These are phyloP conservation scores for Pristiophorus japonicus DNA, from an alignment of 2,113 vertebrate species.

Conservation along the genomic window DNA sequence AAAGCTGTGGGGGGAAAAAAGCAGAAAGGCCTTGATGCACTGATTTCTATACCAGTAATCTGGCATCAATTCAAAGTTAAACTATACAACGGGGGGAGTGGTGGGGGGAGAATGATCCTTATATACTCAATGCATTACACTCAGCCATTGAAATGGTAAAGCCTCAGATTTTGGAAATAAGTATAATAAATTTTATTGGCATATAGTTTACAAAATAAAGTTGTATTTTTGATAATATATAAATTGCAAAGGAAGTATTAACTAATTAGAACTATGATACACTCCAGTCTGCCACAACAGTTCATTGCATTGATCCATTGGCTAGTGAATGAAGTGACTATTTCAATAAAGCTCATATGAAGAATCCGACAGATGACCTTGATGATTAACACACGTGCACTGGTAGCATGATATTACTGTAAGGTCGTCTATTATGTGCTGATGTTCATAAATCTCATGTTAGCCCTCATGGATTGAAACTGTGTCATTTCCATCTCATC, in stretches of 20 bases:
- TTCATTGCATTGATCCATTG: constrained; percentile 21
- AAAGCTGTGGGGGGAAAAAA: neutral
- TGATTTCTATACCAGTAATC: neutral
- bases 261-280: constrained; percentile 4
- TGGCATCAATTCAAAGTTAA: too few species aligned
- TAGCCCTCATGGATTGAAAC: neutral
- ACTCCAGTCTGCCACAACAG: neutral
- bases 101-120: neutral
- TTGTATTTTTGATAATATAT: neutral
- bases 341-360: neutral
- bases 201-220: constrained; percentile 35
- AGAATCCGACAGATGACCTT: neutral
- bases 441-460: neutral
- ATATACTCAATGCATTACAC: neutral
- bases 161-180: neutral
- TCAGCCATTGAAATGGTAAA: neutral
- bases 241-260: constrained; percentile 18
- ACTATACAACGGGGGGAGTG: too few species aligned
- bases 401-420: neutral
- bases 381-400: neutral
- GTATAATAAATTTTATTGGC: constrained; percentile 30
- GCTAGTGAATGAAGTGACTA: neutral
- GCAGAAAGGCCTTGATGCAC: neutral
- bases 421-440: neutral
- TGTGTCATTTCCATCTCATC: neutral